phyloP scores from a whole-genome alignment of 2,888 invertebrate genomes.

The Laothoe populi region DNA sequence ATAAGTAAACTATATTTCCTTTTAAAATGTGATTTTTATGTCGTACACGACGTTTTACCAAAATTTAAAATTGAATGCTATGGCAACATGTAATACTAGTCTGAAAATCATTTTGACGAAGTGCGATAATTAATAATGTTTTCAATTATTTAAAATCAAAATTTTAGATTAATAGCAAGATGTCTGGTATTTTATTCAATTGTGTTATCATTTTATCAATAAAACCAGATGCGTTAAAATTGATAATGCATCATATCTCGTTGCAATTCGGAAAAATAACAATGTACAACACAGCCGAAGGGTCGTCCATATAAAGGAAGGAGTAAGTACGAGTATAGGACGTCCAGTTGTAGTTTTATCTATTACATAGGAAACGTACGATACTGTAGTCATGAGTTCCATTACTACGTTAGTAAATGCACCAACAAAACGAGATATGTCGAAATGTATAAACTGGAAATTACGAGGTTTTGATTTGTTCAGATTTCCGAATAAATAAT shows the following conservation, averaged over 20 bases:
- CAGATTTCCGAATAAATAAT: conserved; percentile 13
- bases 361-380: background rate
- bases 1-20: no score
- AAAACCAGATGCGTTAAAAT: background rate
- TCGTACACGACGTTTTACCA: no score
- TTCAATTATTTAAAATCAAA: background rate
- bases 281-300: background rate
- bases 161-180: no score
- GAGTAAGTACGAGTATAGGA: conserved; percentile 1
- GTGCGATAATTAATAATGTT: background rate
- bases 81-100: no score
- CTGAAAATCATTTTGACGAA: background rate
- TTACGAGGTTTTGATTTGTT: background rate
- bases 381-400: background rate
- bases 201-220: background rate
- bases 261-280: background rate
- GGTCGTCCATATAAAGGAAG: background rate
- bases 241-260: background rate
- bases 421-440: background rate
- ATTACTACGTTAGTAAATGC: background rate
- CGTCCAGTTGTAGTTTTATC: conserved; percentile 7
- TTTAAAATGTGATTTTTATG: no score
- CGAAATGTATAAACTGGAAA: background rate
- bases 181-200: background rate
- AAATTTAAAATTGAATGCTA: no score